These are phyloP conservation scores for Caenorhabditis drosophilae DNA, from an alignment of 2,888 invertebrate genomes.

Conservation along the genomic window DNA sequence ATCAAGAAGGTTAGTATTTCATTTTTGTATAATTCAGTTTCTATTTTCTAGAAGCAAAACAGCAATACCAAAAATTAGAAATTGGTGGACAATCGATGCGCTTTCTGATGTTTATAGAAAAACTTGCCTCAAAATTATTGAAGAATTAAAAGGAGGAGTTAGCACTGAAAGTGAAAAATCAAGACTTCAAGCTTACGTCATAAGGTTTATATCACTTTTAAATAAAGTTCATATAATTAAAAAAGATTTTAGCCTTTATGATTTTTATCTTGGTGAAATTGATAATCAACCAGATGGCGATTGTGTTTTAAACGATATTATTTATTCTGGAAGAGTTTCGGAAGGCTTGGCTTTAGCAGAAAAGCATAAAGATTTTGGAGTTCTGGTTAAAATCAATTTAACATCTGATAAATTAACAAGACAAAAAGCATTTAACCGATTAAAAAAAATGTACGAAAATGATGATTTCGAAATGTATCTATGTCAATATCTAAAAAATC, in stretches of 20 bases:
- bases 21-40: not conserved
- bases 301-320: constrained; percentile 14
- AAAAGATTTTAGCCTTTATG: constrained; percentile 19
- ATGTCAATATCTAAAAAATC: constrained; percentile 26
- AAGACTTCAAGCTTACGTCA: no score
- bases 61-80: constrained; percentile 1
- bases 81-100: constrained; percentile 32
- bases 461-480: constrained; percentile 42
- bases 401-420: constrained; percentile 3
- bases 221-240: no score
- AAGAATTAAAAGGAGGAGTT: constrained; percentile 9
- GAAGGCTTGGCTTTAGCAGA: constrained; percentile 27
- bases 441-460: constrained; percentile 19
- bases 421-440: constrained; percentile 19
- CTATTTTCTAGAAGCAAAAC: constrained; percentile 20
- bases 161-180: constrained; percentile 24
- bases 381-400: constrained; percentile 17
- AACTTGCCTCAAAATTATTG: constrained; percentile 11
- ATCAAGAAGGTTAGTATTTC: constrained; percentile 16
- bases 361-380: constrained; percentile 26
- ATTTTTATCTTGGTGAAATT: constrained; percentile 25
- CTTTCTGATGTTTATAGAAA: constrained; percentile 11
- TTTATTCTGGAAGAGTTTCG: constrained; percentile 8
- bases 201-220: no score
- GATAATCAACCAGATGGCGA: constrained; percentile 15